Conservation (phyloP, 2,113 vertebrate genomes). For the Gymnobelideus leadbeateri region DNA sequence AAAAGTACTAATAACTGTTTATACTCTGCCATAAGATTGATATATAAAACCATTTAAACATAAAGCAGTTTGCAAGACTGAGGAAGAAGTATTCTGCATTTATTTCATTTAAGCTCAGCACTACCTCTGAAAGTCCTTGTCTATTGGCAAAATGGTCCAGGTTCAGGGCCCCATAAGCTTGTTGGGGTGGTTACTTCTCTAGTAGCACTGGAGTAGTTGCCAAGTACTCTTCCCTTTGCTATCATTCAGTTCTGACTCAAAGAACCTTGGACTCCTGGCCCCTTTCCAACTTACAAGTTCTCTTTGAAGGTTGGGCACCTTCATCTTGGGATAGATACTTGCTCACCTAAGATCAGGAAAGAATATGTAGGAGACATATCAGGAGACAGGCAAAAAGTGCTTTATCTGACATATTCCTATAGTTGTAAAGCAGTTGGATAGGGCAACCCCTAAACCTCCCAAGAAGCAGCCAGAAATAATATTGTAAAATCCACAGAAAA, state of each 20-base stretch:
- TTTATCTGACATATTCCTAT: too few relatives aligned
- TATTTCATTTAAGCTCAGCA: background rate
- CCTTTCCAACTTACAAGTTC: too few relatives aligned
- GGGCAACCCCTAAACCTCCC: too few relatives aligned
- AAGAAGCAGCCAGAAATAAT: too few relatives aligned
- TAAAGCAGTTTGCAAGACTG: background rate
- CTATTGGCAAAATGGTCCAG: background rate
- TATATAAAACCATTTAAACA: background rate
- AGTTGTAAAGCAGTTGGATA: too few relatives aligned
- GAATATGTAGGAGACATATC: too few relatives aligned
- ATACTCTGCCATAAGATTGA: background rate
- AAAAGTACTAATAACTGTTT: background rate
- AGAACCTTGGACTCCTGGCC: background rate
- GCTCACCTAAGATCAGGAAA: too few relatives aligned
- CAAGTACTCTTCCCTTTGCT: background rate
- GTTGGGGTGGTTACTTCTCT: background rate
- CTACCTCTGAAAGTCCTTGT: background rate
- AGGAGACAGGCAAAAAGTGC: too few relatives aligned
- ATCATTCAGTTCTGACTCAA: background rate
- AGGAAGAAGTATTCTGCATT: background rate
- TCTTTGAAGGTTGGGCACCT: too few relatives aligned
- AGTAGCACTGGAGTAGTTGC: background rate
- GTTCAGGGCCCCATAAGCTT: background rate
- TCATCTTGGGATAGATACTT: too few relatives aligned
- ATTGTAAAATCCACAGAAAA: too few relatives aligned